Evolutionary conservation across 2,888 invertebrate species (phyloP).

Genomic region (Drosophila pegasa): DNA sequence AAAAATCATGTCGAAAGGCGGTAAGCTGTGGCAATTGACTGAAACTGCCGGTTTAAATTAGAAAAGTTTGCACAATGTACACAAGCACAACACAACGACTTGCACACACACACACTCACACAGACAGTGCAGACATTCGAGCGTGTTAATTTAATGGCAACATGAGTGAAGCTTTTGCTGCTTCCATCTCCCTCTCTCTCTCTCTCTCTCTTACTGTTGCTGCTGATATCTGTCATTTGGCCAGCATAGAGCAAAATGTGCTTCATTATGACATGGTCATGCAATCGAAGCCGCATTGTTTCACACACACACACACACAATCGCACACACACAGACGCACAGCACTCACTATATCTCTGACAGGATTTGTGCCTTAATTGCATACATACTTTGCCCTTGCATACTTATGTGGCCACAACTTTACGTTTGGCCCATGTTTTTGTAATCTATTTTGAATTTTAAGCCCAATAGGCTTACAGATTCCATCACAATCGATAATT

Average conservation of each 20-base stretch:
- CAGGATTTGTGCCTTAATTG: slow-evolving; percentile 53
- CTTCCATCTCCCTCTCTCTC: too few species aligned
- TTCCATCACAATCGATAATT: slow-evolving; percentile 54
- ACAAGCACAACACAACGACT: slow-evolving; percentile 27
- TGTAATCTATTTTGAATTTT: slow-evolving; percentile 52
- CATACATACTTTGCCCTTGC: slow-evolving; percentile 48
- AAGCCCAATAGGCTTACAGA: slow-evolving; percentile 41
- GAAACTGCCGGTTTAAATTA: slow-evolving; percentile 80
- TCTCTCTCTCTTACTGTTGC: not conserved
- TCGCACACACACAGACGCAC: not conserved
- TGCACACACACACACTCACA: not conserved
- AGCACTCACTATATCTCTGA: slow-evolving; percentile 8
- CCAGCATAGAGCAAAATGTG: slow-evolving; percentile 33
- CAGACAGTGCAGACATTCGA: slow-evolving; percentile 53
- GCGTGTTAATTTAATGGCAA: slow-evolving; percentile 78
- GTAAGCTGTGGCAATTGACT: slow-evolving; percentile 80
- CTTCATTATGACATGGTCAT: slow-evolving; percentile 65
- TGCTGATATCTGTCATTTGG: slow-evolving; percentile 56
- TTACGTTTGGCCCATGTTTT: slow-evolving; percentile 21
- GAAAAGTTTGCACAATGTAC: slow-evolving; percentile 77
- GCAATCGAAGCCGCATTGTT: slow-evolving; percentile 64
- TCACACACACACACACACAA: slow-evolving; percentile 25
- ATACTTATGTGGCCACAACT: slow-evolving; percentile 54
- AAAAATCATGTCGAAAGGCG: slow-evolving; percentile 79
- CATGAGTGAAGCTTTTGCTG: slow-evolving; percentile 55